Percentiles rank a stretch among this genome's conserved stretches.
phyloP scores from a whole-genome alignment of 2,113 vertebrate species.

The Pungitius pungitius region DNA sequence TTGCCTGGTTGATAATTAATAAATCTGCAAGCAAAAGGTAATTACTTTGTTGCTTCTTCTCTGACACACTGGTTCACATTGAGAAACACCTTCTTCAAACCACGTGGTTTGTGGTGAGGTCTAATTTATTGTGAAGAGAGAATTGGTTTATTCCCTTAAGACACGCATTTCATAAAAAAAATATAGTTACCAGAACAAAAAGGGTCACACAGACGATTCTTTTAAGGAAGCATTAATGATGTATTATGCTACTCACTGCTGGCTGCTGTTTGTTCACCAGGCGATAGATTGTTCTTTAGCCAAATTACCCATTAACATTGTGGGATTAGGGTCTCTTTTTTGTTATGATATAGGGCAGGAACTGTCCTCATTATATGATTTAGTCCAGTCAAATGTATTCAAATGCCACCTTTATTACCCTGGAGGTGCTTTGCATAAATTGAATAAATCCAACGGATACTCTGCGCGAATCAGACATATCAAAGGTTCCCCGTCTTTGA shows the following conservation, averaged over 20 bases:
- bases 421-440: constrained; percentile 85
- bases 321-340: constrained; percentile 67
- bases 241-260: constrained; percentile 66
- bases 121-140: constrained; percentile 66
- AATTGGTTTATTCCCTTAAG: constrained; percentile 55
- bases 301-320: constrained; percentile 77
- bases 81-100: constrained; percentile 25
- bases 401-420: constrained; percentile 85
- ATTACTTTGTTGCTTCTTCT: not conserved
- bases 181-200: constrained; percentile 51
- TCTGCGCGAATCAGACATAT: constrained; percentile 83
- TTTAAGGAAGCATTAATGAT: constrained; percentile 58
- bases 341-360: constrained; percentile 78
- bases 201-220: constrained; percentile 30
- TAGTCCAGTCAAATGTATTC: constrained; percentile 85
- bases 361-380: constrained; percentile 82
- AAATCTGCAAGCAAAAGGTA: constrained; percentile 2
- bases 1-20: constrained; percentile 40
- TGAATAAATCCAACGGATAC: constrained; percentile 83
- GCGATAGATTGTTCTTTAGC: constrained; percentile 65
- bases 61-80: not conserved
- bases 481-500: constrained; percentile 87
- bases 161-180: constrained; percentile 53
- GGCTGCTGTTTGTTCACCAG: constrained; percentile 63
- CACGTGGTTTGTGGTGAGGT: constrained; percentile 55